Evolutionary conservation across 2,797 vertebrate genomes (phyloP).

Genomic region (Scarus forsteni): DNA sequence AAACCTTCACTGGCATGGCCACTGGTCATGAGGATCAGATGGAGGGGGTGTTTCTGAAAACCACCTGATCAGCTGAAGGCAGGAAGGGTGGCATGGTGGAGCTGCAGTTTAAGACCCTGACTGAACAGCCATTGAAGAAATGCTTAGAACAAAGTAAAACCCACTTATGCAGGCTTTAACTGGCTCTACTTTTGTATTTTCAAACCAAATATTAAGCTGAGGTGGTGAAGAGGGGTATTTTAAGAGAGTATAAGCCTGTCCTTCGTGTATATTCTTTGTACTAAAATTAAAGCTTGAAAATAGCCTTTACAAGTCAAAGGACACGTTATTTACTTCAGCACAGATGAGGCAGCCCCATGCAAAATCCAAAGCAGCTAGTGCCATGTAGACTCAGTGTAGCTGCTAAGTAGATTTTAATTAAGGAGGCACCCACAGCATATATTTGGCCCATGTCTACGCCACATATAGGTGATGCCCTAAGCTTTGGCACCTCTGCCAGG

Average conservation of each 20-base stretch:
- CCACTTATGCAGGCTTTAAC: not conserved
- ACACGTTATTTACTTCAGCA: not conserved
- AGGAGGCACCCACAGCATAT: constrained; percentile 21
- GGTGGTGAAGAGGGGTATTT: not conserved
- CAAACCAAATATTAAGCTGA: not conserved
- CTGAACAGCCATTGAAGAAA: not conserved
- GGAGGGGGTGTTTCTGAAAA: constrained; percentile 48
- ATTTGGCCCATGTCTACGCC: constrained; percentile 2
- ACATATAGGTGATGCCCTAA: constrained; percentile 38
- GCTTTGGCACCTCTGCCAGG: constrained; percentile 21
- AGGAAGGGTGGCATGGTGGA: constrained; percentile 57
- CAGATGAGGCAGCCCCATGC: not conserved
- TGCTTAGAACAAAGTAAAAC: not conserved
- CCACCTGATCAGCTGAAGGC: constrained; percentile 65
- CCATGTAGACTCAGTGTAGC: constrained; percentile 5
- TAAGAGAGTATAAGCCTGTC: not conserved
- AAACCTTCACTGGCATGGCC: constrained; percentile 60
- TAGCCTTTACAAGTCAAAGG: not conserved
- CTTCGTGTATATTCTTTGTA: not conserved
- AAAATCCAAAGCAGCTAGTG: not conserved
- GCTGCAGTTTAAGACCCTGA: constrained; percentile 30
- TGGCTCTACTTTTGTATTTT: not conserved
- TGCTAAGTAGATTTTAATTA: constrained; percentile 39
- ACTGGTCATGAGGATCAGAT: constrained; percentile 66
- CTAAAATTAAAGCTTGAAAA: not conserved